Percentiles rank a stretch among this genome's conserved stretches.
These are phyloP conservation scores for Subacronicta megacephala DNA, from an alignment of 2,888 invertebrate species.

Conservation along the genomic window DNA sequence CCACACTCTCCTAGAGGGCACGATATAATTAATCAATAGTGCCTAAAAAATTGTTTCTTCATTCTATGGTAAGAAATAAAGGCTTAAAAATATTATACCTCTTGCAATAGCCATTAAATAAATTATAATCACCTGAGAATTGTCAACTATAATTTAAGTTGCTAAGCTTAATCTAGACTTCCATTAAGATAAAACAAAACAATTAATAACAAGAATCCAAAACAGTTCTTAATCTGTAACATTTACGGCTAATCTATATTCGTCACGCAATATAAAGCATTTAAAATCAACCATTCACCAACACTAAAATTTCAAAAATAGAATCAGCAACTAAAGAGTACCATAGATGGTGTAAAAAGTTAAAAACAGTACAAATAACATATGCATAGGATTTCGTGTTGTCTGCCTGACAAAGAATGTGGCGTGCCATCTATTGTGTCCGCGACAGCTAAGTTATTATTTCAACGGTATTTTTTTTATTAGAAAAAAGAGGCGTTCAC, in stretches of 20 bases:
- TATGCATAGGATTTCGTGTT: conserved; percentile 77
- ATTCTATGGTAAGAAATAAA: not conserved
- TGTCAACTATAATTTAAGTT: conserved; percentile 22
- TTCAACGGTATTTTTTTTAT: conserved; percentile 82
- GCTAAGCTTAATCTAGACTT: conserved; percentile 26
- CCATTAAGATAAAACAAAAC: conserved; percentile 48
- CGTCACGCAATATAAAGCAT: conserved; percentile 45
- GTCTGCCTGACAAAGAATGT: conserved; percentile 72
- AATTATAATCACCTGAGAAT: conserved; percentile 24
- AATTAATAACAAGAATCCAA: conserved; percentile 50
- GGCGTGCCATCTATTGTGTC: conserved; percentile 79
- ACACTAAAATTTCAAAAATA: conserved; percentile 15
- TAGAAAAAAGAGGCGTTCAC: conserved; percentile 79
- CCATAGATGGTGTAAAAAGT: conserved; percentile 55
- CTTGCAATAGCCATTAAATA: conserved; percentile 1
- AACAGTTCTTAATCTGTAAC: conserved; percentile 37
- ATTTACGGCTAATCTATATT: conserved; percentile 33
- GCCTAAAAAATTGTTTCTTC: no score
- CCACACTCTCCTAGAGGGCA: no score
- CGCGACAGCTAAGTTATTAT: conserved; percentile 78
- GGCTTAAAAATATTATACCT: not conserved
- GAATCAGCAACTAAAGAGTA: conserved; percentile 18
- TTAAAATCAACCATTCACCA: conserved; percentile 34
- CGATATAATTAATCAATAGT: no score
- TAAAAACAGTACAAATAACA: conserved; percentile 63